phyloP scores from a whole-genome alignment of 2,888 invertebrate species.

The Pterostichus madidus region DNA sequence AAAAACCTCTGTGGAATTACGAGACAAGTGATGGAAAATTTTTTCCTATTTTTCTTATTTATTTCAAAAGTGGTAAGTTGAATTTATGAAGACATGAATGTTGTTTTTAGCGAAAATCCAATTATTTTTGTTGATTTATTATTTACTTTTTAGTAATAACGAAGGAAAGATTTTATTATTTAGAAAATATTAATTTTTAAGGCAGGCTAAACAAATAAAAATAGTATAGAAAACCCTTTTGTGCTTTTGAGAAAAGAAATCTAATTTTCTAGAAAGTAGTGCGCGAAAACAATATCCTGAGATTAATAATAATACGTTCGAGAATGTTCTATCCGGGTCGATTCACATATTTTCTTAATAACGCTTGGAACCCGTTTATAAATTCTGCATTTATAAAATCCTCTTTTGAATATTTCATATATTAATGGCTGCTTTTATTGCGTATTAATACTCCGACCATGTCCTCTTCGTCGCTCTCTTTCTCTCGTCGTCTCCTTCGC shows the following conservation, averaged over 20 bases:
- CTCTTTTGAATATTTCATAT: conserved; percentile 61
- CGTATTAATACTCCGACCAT: conserved; percentile 59
- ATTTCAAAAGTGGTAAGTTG: no score
- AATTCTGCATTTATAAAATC: conserved; percentile 59
- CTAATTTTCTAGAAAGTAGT: conserved; percentile 27
- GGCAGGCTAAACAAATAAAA: no score
- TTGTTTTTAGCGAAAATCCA: no score
- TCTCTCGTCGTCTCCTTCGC: background rate
- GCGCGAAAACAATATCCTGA: conserved; percentile 9
- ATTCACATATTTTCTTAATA: conserved; percentile 53
- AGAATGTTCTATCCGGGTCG: conserved; percentile 24
- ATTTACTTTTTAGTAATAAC: background rate
- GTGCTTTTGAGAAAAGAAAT: background rate
- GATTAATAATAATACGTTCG: background rate
- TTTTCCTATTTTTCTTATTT: no score
- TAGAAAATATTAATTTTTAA: no score
- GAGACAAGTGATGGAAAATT: no score
- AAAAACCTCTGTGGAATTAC: no score
- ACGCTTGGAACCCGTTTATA: conserved; percentile 53
- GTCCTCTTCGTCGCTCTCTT: background rate
- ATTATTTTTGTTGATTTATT: background rate
- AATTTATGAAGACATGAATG: no score
- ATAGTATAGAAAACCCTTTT: no score
- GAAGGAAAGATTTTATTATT: no score
- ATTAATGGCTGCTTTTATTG: conserved; percentile 61